Evolutionary conservation across 2,888 invertebrate species (phyloP).

Genomic region (Rhingia rostrata): DNA sequence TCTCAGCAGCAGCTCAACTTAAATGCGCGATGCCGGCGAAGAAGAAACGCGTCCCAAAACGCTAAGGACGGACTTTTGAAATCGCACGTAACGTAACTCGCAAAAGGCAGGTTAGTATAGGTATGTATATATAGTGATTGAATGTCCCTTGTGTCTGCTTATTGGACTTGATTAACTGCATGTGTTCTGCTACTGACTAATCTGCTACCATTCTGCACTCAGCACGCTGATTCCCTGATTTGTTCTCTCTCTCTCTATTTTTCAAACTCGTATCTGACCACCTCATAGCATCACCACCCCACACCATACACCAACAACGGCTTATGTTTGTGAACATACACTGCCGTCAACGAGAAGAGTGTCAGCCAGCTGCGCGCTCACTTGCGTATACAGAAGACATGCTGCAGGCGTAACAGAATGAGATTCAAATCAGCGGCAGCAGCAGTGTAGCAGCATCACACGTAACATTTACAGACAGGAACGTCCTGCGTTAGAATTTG

Average conservation of each 20-base stretch:
- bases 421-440: constrained; percentile 75
- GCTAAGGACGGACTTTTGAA: constrained; percentile 52
- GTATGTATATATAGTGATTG: not conserved
- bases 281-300: constrained; percentile 24
- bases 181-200: constrained; percentile 71
- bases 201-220: constrained; percentile 63
- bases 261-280: constrained; percentile 52
- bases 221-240: constrained; percentile 38
- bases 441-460: constrained; percentile 75
- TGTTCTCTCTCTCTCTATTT: constrained; percentile 7
- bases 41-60: constrained; percentile 26
- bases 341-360: constrained; percentile 57
- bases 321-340: constrained; percentile 10
- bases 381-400: constrained; percentile 34
- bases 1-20: constrained; percentile 38
- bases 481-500: constrained; percentile 75
- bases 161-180: constrained; percentile 51
- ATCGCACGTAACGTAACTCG: constrained; percentile 51
- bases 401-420: constrained; percentile 62
- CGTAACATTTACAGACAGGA: constrained; percentile 71
- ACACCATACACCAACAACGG: constrained; percentile 21
- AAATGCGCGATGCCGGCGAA: constrained; percentile 21
- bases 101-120: constrained; percentile 53
- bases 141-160: constrained; percentile 51
- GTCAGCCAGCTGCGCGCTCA: constrained; percentile 39